These are phyloP conservation scores for Subanguina moxae DNA, from an alignment of 1,140 invertebrate species.

Conservation along the genomic window DNA sequence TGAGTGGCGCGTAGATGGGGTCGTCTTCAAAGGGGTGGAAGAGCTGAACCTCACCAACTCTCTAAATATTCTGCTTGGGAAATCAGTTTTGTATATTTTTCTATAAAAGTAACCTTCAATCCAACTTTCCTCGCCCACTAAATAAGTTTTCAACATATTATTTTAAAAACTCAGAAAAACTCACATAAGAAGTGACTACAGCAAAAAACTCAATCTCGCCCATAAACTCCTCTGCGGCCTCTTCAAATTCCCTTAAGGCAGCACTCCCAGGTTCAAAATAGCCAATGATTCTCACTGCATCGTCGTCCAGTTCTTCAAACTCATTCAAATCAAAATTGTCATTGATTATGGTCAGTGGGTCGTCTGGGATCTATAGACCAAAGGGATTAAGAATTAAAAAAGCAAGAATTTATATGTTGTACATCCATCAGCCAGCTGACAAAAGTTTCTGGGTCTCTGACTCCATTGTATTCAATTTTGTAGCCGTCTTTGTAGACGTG, in stretches of 20 bases:
- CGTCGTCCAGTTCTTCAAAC: constrained; percentile 57
- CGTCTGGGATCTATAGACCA: constrained; percentile 52
- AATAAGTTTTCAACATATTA: constrained; percentile 15
- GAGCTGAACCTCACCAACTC: constrained; percentile 58
- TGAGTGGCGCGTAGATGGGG: constrained; percentile 55
- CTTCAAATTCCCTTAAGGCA: constrained; percentile 59
- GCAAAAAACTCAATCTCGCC: constrained; percentile 59
- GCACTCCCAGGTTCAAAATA: constrained; percentile 59
- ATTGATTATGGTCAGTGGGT: constrained; percentile 59
- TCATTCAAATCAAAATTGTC: constrained; percentile 59
- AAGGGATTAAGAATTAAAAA: neutral
- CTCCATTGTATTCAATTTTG: constrained; percentile 59
- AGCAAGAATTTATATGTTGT: too few relatives aligned
- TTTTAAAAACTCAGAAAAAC: constrained; percentile 18
- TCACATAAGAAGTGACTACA: constrained; percentile 56
- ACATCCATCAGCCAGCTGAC: constrained; percentile 59
- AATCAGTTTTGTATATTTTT: too few relatives aligned
- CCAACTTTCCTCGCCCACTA: constrained; percentile 59
- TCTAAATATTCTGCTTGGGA: too few relatives aligned
- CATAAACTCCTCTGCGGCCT: constrained; percentile 59
- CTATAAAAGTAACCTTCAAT: constrained; percentile 30
- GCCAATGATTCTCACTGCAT: constrained; percentile 57
- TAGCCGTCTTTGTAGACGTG: constrained; percentile 59
- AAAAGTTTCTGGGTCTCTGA: constrained; percentile 58
- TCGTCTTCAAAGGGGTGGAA: constrained; percentile 58